Percentiles rank a stretch among this genome's conserved stretches.
phyloP scores from a whole-genome alignment of 2,113 vertebrate species.

The Ramphastos sulfuratus region DNA sequence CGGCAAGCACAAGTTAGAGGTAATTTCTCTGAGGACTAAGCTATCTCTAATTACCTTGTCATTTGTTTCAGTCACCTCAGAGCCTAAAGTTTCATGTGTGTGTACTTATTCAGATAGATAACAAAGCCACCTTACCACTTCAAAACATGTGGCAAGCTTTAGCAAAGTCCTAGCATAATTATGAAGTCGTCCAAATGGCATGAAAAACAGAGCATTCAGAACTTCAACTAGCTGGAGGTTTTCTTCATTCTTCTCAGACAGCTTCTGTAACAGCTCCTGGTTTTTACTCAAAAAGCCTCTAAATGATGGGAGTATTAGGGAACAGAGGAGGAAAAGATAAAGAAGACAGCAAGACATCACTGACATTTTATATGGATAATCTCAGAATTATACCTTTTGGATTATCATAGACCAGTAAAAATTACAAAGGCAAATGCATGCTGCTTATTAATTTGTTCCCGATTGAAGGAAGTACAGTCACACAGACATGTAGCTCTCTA shows the following conservation, averaged over 20 bases:
- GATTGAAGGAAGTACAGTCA: background rate
- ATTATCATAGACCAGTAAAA: background rate
- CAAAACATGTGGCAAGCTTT: slow-evolving; percentile 93
- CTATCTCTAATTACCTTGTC: background rate
- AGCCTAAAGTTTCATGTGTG: background rate
- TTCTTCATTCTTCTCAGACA: slow-evolving; percentile 86
- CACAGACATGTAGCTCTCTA: background rate
- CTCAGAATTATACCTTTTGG: background rate
- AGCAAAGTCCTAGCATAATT: slow-evolving; percentile 90
- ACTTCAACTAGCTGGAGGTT: slow-evolving; percentile 80
- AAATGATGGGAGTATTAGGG: background rate
- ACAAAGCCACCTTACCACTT: slow-evolving; percentile 84
- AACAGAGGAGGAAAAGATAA: background rate
- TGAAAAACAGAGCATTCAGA: slow-evolving; percentile 86
- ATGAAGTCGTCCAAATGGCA: slow-evolving; percentile 86
- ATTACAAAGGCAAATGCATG: background rate
- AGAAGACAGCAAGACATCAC: background rate
- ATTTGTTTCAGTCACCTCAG: background rate
- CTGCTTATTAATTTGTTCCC: background rate
- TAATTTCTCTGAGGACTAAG: background rate
- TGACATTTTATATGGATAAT: background rate
- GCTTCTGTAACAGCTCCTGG: slow-evolving; percentile 84
- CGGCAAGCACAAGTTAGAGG: background rate
- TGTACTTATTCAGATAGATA: background rate
- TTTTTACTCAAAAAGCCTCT: slow-evolving; percentile 93